Evolutionary conservation across 2,797 vertebrate genomes (phyloP).

Genomic region (Trematomus bernacchii): DNA sequence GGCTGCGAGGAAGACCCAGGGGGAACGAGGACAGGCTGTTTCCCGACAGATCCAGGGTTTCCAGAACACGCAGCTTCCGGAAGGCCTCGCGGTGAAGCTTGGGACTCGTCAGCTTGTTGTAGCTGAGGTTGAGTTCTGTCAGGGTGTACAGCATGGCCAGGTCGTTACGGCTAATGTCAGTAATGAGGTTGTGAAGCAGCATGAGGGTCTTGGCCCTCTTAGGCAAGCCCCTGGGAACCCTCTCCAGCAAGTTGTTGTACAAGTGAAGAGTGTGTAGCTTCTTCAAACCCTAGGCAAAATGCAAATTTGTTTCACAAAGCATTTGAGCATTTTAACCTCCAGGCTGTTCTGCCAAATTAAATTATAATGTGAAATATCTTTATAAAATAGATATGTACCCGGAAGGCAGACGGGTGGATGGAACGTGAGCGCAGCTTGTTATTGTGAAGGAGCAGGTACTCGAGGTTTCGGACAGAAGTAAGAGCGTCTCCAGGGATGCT

Average conservation of each 20-base stretch:
- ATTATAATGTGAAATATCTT: background rate
- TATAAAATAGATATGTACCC: slow-evolving; percentile 46
- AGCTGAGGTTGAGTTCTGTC: slow-evolving; percentile 97
- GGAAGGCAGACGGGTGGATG: slow-evolving; percentile 92
- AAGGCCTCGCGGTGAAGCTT: slow-evolving; percentile 93
- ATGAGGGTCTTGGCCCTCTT: slow-evolving; percentile 95
- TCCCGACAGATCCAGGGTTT: slow-evolving; percentile 93
- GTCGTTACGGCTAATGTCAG: slow-evolving; percentile 93
- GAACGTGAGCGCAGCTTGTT: slow-evolving; percentile 92
- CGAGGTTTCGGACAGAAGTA: slow-evolving; percentile 90
- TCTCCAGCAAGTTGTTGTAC: slow-evolving; percentile 96
- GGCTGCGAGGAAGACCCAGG: slow-evolving; percentile 91
- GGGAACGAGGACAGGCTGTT: slow-evolving; percentile 90
- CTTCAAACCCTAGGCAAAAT: slow-evolving; percentile 88
- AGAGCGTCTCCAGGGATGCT: slow-evolving; percentile 90
- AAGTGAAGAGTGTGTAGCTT: slow-evolving; percentile 96
- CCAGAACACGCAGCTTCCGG: slow-evolving; percentile 92
- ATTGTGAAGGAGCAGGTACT: slow-evolving; percentile 97
- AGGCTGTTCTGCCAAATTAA: background rate
- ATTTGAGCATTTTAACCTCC: background rate
- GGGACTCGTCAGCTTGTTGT: slow-evolving; percentile 92
- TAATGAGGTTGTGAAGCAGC: slow-evolving; percentile 94
- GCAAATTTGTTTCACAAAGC: background rate
- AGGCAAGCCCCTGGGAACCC: slow-evolving; percentile 92
- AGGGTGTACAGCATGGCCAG: slow-evolving; percentile 92